Evolutionary conservation across 2,888 invertebrate genomes (phyloP).

Genomic region (Drosophila differens): DNA sequence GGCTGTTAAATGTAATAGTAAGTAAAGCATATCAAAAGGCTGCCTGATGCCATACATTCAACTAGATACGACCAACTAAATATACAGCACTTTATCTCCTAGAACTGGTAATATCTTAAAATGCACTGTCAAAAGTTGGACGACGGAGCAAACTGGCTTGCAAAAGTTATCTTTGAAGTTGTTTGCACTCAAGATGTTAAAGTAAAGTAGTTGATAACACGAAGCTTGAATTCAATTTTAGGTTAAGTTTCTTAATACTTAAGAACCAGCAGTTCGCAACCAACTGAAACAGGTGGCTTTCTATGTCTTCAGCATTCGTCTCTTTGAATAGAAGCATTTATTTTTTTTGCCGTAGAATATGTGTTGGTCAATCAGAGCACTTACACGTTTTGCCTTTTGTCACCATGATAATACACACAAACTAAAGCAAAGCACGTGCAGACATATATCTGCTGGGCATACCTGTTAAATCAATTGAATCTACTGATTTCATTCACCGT

Average conservation of each 20-base stretch:
- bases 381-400: background rate
- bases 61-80: background rate
- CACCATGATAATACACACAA: background rate
- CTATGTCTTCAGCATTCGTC: background rate
- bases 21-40: background rate
- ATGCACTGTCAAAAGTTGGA: background rate
- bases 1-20: background rate
- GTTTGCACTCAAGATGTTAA: background rate
- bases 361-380: background rate
- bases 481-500: background rate
- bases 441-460: conserved; percentile 4
- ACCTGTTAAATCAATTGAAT: conserved; percentile 18
- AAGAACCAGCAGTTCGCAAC: background rate
- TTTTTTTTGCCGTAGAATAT: background rate
- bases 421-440: conserved; percentile 11
- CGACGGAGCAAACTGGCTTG: background rate
- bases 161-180: background rate
- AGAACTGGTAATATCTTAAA: background rate
- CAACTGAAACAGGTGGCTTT: background rate
- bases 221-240: background rate
- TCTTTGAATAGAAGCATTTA: background rate
- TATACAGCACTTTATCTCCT: background rate
- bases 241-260: background rate
- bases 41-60: background rate
- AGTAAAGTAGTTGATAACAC: background rate